Percentiles rank a stretch among this genome's conserved stretches.
phyloP scores from a whole-genome alignment of 2,888 invertebrate genomes.

The Odontocerum albicorne region DNA sequence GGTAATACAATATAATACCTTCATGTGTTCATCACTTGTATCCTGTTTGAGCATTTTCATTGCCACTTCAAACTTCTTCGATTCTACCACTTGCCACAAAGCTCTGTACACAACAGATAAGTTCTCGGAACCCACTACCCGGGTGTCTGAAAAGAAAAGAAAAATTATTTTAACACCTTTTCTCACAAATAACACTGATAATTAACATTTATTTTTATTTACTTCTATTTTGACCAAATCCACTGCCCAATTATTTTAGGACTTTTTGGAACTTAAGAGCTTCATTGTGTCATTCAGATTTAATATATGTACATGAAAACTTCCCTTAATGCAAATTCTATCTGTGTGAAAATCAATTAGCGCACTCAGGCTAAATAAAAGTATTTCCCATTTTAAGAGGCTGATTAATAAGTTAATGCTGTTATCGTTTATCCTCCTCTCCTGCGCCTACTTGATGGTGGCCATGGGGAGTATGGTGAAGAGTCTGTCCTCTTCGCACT shows the following conservation, averaged over 20 bases:
- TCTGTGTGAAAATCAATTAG: too few relatives aligned
- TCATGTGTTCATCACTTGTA: conserved; percentile 60
- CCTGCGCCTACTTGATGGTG: too few relatives aligned
- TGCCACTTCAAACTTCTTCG: conserved; percentile 76
- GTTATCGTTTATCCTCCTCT: too few relatives aligned
- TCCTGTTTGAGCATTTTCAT: conserved; percentile 76
- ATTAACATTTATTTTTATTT: too few relatives aligned
- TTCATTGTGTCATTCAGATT: neutral
- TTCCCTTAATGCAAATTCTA: too few relatives aligned
- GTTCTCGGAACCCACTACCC: conserved; percentile 62
- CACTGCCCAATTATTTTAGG: neutral
- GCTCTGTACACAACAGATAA: conserved; percentile 71
- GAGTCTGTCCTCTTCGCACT: too few relatives aligned
- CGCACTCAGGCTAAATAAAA: too few relatives aligned
- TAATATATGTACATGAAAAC: neutral
- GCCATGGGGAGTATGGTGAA: too few relatives aligned
- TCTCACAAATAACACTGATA: too few relatives aligned
- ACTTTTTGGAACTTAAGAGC: neutral
- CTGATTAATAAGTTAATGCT: too few relatives aligned
- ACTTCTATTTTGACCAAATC: too few relatives aligned
- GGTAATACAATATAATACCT: conserved; percentile 47
- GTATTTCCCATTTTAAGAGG: too few relatives aligned
- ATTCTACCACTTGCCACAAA: conserved; percentile 75
- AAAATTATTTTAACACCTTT: neutral
- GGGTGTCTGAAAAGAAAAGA: conserved; percentile 51